phyloP scores from a whole-genome alignment of 2,113 vertebrate species.

The Sander lucioperca region DNA sequence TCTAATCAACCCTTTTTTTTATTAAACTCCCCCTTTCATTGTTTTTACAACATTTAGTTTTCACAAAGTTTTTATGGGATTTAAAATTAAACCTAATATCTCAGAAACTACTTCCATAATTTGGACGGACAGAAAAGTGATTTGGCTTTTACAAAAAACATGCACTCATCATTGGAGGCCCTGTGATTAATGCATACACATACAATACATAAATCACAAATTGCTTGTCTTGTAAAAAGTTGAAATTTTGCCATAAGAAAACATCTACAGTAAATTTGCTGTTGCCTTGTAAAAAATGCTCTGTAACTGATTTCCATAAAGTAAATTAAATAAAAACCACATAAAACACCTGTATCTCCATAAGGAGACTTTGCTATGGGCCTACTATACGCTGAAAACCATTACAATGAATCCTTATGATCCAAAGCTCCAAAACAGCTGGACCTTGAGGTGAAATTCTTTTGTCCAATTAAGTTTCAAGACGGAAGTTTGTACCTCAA shows the following conservation, averaged over 20 bases:
- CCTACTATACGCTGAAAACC: background rate
- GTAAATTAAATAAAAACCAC: too few species aligned
- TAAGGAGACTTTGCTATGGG: background rate
- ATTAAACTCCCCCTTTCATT: background rate
- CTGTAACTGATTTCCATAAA: background rate
- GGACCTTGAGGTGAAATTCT: background rate
- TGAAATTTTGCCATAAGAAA: background rate
- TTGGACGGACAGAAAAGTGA: background rate
- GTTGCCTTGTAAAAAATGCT: background rate
- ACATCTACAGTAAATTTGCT: background rate
- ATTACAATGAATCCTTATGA: background rate
- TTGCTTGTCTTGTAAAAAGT: background rate
- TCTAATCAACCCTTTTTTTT: background rate
- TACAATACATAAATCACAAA: background rate
- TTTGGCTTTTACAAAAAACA: background rate
- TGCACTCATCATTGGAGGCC: background rate
- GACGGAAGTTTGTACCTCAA: background rate
- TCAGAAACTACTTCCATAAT: background rate
- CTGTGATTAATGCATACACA: background rate
- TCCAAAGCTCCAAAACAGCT: background rate
- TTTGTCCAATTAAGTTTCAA: constrained; percentile 1
- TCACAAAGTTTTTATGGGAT: background rate
- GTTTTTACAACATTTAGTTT: background rate
- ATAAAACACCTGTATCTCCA: background rate
- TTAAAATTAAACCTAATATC: background rate